Percentiles rank a stretch among this genome's conserved stretches.
phyloP scores from a whole-genome alignment of 2,797 vertebrate genomes.

The Gallinago solitaria region DNA sequence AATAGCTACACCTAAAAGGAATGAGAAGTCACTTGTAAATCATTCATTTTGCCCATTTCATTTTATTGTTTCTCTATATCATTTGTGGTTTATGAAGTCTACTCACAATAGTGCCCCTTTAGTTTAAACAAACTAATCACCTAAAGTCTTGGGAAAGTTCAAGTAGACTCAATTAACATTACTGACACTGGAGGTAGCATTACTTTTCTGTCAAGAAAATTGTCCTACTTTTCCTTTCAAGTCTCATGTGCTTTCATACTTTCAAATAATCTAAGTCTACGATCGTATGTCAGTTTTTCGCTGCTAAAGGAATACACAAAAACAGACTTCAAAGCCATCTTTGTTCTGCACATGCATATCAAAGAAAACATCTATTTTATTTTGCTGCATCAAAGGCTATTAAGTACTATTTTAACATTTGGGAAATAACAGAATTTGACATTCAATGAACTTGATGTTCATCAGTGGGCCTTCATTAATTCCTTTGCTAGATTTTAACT shows the following conservation, averaged over 20 bases:
- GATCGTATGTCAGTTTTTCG: constrained; percentile 55
- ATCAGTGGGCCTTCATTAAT: constrained; percentile 77
- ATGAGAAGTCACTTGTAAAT: background rate
- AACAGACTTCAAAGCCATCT: constrained; percentile 66
- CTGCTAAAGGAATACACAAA: constrained; percentile 47
- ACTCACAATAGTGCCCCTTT: background rate
- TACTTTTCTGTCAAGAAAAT: constrained; percentile 16
- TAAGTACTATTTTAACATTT: constrained; percentile 76
- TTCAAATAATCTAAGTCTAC: constrained; percentile 34
- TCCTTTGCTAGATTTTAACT: constrained; percentile 52
- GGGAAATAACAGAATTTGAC: constrained; percentile 77
- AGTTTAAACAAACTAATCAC: background rate
- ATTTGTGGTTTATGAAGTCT: background rate
- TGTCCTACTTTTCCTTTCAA: constrained; percentile 59
- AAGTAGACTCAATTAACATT: constrained; percentile 42
- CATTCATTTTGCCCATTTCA: background rate
- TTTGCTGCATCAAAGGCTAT: constrained; percentile 78
- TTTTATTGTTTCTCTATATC: background rate
- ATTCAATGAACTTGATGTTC: constrained; percentile 72
- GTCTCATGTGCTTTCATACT: constrained; percentile 26
- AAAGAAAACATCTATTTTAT: constrained; percentile 72
- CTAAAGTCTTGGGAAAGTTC: background rate
- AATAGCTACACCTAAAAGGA: background rate
- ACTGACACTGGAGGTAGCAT: background rate
- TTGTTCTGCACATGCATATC: constrained; percentile 60